Evolutionary conservation across 2,797 vertebrate species (phyloP), one percentile per base, ranked within the genome.

Genomic region (Gymnopithys bicolor): DNA sequence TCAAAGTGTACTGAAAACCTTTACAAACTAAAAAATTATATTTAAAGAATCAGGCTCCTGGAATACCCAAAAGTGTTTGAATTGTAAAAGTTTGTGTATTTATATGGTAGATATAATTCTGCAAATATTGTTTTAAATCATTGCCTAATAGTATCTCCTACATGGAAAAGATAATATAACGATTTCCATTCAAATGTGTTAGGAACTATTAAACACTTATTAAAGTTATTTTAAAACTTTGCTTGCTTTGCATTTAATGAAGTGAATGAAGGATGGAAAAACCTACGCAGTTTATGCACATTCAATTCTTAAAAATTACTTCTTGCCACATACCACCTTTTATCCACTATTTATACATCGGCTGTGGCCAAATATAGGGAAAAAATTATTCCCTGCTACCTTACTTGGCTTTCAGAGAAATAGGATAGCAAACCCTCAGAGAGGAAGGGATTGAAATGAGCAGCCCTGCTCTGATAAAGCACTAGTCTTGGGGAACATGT

Each of bases 151-250:
- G 62, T 59, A 90, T 92, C 87, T 93, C 71, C 52, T 92, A 63
- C 51, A 32, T 53, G 79, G 96, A 92, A 96, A 95, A 96, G 84
- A 96, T 92, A 96, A 94, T 92, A 97, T 27, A 95, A 89, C 16
- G 3, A 90, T 95, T 97, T 95, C 93, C 90, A 95, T 95, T 95
- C 90, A 95, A 71, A 95, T 71, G 90, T 95, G 92, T 95, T 78
- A 95, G 94, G 87, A 95, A 89, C 95, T 94, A 87, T 96, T 95
- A 96, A 95, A 96, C 87, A 87, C 87, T 96, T 95, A 89, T 95
- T 93, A 95, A 96, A 95, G 92, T 81, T 96, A 95, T 95, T 96
- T 96, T 94, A 95, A 92, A 96, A 95, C 94, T 89, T 88, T 73
- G 79, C 90, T 96, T 93, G 75, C 87, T 87, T 89, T 73, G 35